phyloP scores from a whole-genome alignment of 2,888 invertebrate species.

The Ectemnius cavifrons region DNA sequence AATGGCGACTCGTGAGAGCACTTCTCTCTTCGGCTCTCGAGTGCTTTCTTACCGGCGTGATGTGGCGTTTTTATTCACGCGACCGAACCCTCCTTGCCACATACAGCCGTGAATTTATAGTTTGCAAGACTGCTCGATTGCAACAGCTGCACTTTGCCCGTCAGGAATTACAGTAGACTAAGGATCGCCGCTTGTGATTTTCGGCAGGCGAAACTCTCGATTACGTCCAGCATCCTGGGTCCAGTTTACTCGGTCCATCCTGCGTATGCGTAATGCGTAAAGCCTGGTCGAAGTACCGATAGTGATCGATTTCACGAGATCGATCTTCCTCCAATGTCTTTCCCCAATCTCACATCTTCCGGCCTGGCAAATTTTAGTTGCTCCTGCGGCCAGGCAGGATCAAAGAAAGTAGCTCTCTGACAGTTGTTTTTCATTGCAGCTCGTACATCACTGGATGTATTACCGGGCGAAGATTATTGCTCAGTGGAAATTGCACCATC shows the following conservation, averaged over 20 bases:
- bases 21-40: not conserved
- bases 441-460: not conserved
- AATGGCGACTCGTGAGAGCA: too few species aligned
- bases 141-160: conserved; percentile 11
- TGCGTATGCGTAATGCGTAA: conserved; percentile 12
- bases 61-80: not conserved
- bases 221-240: conserved; percentile 35
- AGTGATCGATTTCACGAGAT: conserved; percentile 55
- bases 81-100: not conserved
- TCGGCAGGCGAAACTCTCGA: conserved; percentile 43
- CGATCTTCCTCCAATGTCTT: conserved; percentile 40
- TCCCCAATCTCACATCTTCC: conserved; percentile 28
- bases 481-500: too few species aligned
- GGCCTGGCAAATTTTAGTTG: conserved; percentile 42
- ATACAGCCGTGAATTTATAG: too few species aligned
- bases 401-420: conserved; percentile 48
- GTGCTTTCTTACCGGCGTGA: conserved; percentile 2
- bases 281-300: conserved; percentile 31
- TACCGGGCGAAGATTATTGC: too few species aligned
- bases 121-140: conserved; percentile 5
- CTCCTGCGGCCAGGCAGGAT: conserved; percentile 27
- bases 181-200: conserved; percentile 11
- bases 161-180: not conserved
- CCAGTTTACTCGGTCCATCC: conserved; percentile 8
- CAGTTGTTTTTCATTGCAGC: not conserved